Evolutionary conservation across 1,140 invertebrate genomes (phyloP).

Genomic region (Thaumetopoea pityocampa): DNA sequence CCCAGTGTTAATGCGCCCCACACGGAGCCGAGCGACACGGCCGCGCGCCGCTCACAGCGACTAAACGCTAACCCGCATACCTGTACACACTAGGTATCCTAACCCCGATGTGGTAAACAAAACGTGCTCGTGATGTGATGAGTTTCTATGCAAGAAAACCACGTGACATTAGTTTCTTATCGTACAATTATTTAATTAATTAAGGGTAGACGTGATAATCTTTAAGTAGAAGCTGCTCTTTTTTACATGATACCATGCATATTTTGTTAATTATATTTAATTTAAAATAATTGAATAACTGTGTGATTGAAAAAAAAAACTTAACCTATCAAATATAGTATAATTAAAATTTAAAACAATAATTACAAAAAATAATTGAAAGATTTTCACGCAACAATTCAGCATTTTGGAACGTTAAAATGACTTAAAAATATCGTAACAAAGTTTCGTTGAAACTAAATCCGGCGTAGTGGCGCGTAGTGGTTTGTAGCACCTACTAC

Average conservation of each 20-base stretch:
- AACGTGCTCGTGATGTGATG: constrained; percentile 51
- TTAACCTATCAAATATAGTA: neutral
- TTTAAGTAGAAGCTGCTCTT: too few relatives aligned
- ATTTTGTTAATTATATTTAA: too few relatives aligned
- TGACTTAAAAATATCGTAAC: constrained; percentile 18
- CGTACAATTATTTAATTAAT: constrained; percentile 41
- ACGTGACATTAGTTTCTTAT: constrained; percentile 31
- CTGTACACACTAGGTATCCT: constrained; percentile 5
- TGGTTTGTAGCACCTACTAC: constrained; percentile 31
- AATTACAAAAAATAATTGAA: too few relatives aligned
- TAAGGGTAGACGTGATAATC: constrained; percentile 38
- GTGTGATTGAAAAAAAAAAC: too few relatives aligned
- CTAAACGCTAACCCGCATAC: constrained; percentile 8
- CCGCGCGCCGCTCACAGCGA: constrained; percentile 28
- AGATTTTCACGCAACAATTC: too few relatives aligned
- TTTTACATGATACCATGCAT: too few relatives aligned
- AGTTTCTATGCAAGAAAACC: constrained; percentile 27
- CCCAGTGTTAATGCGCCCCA: constrained; percentile 34
- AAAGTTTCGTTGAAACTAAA: constrained; percentile 29
- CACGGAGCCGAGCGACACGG: constrained; percentile 32
- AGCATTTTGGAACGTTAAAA: too few relatives aligned
- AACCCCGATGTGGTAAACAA: constrained; percentile 33
- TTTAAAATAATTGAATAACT: too few relatives aligned
- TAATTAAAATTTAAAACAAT: neutral
- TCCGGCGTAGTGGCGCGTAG: constrained; percentile 12